Evolutionary conservation across 1,140 invertebrate genomes (phyloP), one percentile per base, ranked within the genome.

Genomic region (Drosophila saltans): DNA sequence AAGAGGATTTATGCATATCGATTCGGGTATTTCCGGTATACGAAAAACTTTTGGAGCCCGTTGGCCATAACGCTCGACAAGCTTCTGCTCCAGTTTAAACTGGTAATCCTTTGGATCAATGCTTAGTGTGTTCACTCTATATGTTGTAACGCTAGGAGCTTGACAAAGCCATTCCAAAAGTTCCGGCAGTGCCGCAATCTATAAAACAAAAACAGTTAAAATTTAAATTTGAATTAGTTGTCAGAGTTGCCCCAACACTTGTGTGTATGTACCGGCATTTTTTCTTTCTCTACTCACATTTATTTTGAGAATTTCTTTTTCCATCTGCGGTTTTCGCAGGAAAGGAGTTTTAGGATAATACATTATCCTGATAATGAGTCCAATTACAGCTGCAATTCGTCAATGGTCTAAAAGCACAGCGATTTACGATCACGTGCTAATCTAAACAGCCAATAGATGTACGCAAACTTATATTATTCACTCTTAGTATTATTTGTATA

Each of bases 71-170:
- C 64, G 60, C 1, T 55, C n/a, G 4, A 92, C 78, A 60, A 90
- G 71, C 39, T 83, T 70, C n/a, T 63, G 45, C 68, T 90, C 85
- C 30, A 90, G 41, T 62, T 77, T 80, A 59, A 61, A 30, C 55
- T 88, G 93, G 69, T 92, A 93, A 72, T 65, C 69, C 56, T 89
- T 86, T 75, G 78, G 91, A 70, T 70, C 70, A 82, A 77, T 93
- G 92, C 69, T 69, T 21, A 94, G 73, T 3, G 91, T 92, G 80
- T 95, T 95, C 5, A 96, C 89, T 84, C 95, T 92, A 78, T 94
- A 94, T 48, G 95, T 94, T 67, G 94, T 95, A 61, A 93, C 93
- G 72, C 93, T 93, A 33, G 95, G 95, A 8, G 94, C 81, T 66
- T 92, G 80, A 64, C 93, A 92, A 24, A 96, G 85, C 95, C 96